Evolutionary conservation across 2,888 invertebrate species (phyloP), one percentile per base, ranked within the genome.

Genomic region (Synanthedon vespiformis): DNA sequence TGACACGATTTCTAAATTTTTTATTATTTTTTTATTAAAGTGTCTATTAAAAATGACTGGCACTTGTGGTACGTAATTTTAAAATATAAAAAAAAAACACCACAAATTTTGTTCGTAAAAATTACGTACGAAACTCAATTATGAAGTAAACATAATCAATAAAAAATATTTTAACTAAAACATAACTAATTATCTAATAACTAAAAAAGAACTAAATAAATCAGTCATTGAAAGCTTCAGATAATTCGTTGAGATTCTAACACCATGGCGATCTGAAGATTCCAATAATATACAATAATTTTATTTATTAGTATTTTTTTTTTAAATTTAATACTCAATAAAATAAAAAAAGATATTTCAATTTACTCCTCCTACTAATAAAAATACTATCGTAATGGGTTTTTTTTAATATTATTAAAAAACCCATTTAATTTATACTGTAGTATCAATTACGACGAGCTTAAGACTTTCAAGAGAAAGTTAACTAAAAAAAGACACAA

Each of bases 151-250:
- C 50, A 40, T 54, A 55, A 49, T 54, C 44, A 40, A 51, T 51
- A 53, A 34, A 34, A 34, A 34, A 34, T 57, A 59, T 53, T 53
- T 48, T 51, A 50, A 52, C 47, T 51, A 55, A 51, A 40, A 52
- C 54, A 55, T 52, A 41, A 53, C 63, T 67, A n/a, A n/a, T n/a
- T n/a, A 63, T 68, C 41, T 53, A 64, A 14, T 48, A 48, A 48
- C 22, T 22, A 18, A 48, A 22, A n/a, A 34, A 34, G 5, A 48
- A 48, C 48, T 48, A 48, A 48, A 14, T 18, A 16, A 48, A 18
- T 83, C 83, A 83, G 83, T 86, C 85, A 87, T 86, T 85, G 86
- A 80, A 82, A 80, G 63, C 81, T 86, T 86, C 82, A 84, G 84
- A 85, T 77, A 68, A 55, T 56, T 56, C 52, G 68, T 65, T 81